Conservation (phyloP, 2,797 vertebrate species). For the Crenichthys baileyi region DNA sequence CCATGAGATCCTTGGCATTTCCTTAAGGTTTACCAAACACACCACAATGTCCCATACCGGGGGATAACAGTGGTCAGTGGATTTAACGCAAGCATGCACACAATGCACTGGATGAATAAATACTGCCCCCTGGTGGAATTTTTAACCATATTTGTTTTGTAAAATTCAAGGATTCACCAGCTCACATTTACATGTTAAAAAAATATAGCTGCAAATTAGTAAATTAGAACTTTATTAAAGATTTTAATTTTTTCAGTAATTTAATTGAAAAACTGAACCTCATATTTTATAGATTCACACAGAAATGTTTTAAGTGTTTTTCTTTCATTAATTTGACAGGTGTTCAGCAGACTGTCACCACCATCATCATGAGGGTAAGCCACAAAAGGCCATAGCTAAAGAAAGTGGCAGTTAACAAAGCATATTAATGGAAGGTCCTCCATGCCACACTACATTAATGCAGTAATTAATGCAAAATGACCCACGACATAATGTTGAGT, state of each 20-base stretch:
- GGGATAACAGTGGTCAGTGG: slow-evolving; percentile 57
- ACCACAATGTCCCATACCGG: slow-evolving; percentile 40
- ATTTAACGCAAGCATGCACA: slow-evolving; percentile 66
- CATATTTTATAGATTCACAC: neutral
- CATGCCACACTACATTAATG: neutral
- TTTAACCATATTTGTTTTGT: neutral
- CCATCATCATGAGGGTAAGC: neutral
- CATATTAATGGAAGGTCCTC: neutral
- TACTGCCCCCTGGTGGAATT: slow-evolving; percentile 57
- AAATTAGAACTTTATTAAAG: neutral
- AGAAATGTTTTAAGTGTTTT: neutral
- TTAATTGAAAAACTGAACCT: neutral
- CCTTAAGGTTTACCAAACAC: slow-evolving; percentile 67
- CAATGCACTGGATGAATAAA: neutral
- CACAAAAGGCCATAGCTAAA: neutral
- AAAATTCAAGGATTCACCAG: no score
- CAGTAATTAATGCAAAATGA: neutral
- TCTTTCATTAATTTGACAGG: no score
- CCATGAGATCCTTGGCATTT: slow-evolving; percentile 72
- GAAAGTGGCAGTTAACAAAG: neutral
- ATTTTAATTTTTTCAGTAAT: neutral
- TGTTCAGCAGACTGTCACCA: neutral
- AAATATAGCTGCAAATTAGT: neutral
- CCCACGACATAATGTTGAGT: neutral
- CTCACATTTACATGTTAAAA: neutral